These are phyloP conservation scores for Mycalesis mineus DNA, from an alignment of 2,888 invertebrate genomes.

Conservation along the genomic window DNA sequence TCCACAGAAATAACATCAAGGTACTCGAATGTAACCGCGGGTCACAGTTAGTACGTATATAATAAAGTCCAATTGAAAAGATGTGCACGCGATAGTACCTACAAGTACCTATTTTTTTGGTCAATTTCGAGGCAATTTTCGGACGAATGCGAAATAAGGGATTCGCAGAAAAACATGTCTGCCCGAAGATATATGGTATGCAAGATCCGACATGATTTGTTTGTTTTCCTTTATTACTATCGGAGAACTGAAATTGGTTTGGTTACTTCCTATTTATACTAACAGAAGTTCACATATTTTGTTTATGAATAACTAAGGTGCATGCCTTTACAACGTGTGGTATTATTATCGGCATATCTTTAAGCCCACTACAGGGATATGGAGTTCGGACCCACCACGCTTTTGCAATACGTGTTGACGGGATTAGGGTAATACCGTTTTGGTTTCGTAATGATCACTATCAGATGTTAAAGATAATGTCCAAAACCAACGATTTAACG, in stretches of 20 bases:
- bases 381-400: too few species aligned
- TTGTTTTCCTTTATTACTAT: constrained; percentile 27
- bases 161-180: constrained; percentile 37
- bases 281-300: not conserved
- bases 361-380: too few species aligned
- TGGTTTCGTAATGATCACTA: too few species aligned
- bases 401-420: too few species aligned
- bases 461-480: too few species aligned
- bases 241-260: constrained; percentile 25
- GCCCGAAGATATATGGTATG: constrained; percentile 27
- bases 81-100: not conserved
- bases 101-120: constrained; percentile 29
- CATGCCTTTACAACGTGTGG: too few species aligned
- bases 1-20: too few species aligned
- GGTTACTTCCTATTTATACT: constrained; percentile 6
- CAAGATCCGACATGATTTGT: constrained; percentile 32
- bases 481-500: too few species aligned
- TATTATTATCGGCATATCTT: too few species aligned
- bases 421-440: too few species aligned
- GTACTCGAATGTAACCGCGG: too few species aligned
- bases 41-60: too few species aligned
- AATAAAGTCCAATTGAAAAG: not conserved
- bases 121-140: constrained; percentile 35
- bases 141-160: constrained; percentile 39
- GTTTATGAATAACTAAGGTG: not conserved